phyloP scores from a whole-genome alignment of 1,140 invertebrate genomes.

The Drosophila bocqueti region DNA sequence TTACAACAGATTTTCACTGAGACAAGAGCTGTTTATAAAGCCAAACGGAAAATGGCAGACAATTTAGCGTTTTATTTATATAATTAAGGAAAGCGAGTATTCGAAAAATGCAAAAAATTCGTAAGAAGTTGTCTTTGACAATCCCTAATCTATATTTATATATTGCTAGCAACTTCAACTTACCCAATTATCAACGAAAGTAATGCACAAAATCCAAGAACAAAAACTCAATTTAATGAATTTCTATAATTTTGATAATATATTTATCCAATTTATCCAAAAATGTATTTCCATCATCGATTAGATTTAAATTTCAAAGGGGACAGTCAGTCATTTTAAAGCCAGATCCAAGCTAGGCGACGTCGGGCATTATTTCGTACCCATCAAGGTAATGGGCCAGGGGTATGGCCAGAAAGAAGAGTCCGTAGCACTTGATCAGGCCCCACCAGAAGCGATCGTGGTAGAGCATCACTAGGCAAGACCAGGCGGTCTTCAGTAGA shows the following conservation, averaged over 20 bases:
- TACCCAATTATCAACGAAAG: background rate
- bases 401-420: conserved; percentile 44
- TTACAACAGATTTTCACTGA: conserved; percentile 43
- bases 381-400: conserved; percentile 22
- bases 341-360: background rate
- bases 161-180: background rate
- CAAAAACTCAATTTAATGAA: background rate
- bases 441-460: conserved; percentile 48
- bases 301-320: conserved; percentile 7
- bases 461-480: conserved; percentile 23
- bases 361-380: conserved; percentile 1
- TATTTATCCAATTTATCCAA: conserved; percentile 3
- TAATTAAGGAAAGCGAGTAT: conserved; percentile 3
- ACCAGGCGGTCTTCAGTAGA: background rate
- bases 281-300: background rate
- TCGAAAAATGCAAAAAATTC: too few relatives aligned
- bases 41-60: conserved; percentile 19
- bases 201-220: background rate
- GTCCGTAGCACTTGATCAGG: conserved; percentile 48
- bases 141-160: background rate
- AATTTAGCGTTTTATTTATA: conserved; percentile 13
- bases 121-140: background rate
- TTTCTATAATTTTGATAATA: background rate
- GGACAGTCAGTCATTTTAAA: background rate
- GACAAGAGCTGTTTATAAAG: conserved; percentile 21